Evolutionary conservation across 2,888 invertebrate genomes (phyloP), one percentile per base, ranked within the genome.

Genomic region (Macaria notata): DNA sequence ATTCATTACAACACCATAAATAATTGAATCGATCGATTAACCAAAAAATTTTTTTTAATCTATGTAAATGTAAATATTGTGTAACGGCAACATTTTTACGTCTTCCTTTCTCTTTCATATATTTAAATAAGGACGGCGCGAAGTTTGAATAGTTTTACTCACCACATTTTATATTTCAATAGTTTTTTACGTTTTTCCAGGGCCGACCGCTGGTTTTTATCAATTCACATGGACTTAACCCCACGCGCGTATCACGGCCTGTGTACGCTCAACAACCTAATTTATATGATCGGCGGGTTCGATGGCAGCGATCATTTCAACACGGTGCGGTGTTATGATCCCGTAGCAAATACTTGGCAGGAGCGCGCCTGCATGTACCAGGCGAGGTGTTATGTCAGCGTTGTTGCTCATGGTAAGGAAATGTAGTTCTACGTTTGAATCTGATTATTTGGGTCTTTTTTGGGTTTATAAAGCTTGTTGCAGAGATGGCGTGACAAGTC

Each of bases 201-300:
- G 78, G 94, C 96, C 0, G 94, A 96, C 75, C 92, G 94, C 52
- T 97, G 97, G 97, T 94, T 95, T 72, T 88, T 94, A 33, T 94
- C 94, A 0, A 92, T 93, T 39, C 93, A 94, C 72, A 94, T 94
- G 75, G 95, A 95, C 72, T 83, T 92, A 0, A 93, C 93, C 0
- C 95, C 95, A 1, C 92, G 96, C 45, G 96, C 96, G 0, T 96
- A 96, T 78, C 96, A 97, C 76, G 96, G 95, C 0, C 86, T 95
- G n/a, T 94, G 95, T 84, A 86, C 94, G 36, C 78, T 97, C 73
- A 94, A 94, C 82, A 92, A 93, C 70, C 79, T 94, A 49, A 93
- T 97, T 72, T 95, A 95, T 84, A 95, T 96, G 86, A 95, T 97
- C 64, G 97, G 97, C 4, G 97, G 97, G 1, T 97, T 95, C 78